These are phyloP conservation scores for Kobus ellipsiprymnus DNA, from an alignment of 2,113 vertebrate genomes.

Conservation along the genomic window DNA sequence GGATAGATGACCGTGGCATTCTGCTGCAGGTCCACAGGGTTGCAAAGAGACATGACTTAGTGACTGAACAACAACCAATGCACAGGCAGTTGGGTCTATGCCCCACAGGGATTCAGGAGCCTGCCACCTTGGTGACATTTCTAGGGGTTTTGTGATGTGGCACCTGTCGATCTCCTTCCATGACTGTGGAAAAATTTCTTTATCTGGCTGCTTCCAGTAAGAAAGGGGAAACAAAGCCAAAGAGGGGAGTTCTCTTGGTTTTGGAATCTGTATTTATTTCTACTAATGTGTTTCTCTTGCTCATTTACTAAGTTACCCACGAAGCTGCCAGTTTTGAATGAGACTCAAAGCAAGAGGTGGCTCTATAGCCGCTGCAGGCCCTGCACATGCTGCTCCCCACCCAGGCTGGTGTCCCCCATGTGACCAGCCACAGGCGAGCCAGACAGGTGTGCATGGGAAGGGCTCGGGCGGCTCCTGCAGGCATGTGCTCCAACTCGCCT, in stretches of 20 bases:
- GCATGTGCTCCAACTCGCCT: background rate
- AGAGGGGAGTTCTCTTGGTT: background rate
- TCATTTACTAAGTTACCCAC: background rate
- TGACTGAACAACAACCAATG: background rate
- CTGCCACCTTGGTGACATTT: background rate
- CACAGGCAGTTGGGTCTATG: background rate
- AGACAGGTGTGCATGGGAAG: fast-evolving
- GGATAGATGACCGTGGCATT: background rate
- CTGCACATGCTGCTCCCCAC: no score
- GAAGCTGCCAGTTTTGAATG: background rate
- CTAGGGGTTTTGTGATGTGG: background rate
- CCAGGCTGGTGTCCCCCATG: background rate
- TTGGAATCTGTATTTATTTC: background rate
- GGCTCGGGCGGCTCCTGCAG: background rate
- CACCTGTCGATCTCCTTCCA: background rate
- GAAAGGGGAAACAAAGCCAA: background rate
- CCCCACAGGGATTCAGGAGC: background rate
- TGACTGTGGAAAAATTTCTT: background rate
- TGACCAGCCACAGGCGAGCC: background rate
- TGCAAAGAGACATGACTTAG: background rate
- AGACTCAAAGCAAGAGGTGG: background rate
- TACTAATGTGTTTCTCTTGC: background rate
- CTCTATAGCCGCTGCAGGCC: background rate
- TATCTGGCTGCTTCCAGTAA: background rate
- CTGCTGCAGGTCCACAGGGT: background rate